phyloP scores from a whole-genome alignment of 2,113 vertebrate genomes.

The Oryzias curvinotus region DNA sequence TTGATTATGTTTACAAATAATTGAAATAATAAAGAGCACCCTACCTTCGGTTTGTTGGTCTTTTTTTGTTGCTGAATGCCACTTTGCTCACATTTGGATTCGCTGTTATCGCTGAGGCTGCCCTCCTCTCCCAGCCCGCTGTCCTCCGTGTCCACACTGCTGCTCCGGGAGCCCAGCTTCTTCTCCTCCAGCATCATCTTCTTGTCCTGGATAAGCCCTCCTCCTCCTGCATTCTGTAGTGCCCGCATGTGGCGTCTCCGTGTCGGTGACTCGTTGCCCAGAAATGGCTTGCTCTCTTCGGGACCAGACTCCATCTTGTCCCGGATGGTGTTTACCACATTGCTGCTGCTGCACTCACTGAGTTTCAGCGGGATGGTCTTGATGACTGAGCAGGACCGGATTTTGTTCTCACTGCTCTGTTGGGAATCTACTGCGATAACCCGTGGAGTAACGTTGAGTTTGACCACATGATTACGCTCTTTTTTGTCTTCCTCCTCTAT shows the following conservation, averaged over 20 bases:
- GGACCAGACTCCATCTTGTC: constrained; percentile 70
- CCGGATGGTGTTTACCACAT: constrained; percentile 62
- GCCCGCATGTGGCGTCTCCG: constrained; percentile 69
- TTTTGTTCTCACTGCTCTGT: constrained; percentile 33
- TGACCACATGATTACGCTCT: constrained; percentile 33
- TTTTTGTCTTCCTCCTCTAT: constrained; percentile 48
- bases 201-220: constrained; percentile 49
- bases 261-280: constrained; percentile 75
- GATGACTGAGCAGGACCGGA: constrained; percentile 53
- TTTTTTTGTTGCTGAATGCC: constrained; percentile 33
- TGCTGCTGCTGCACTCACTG: constrained; percentile 55
- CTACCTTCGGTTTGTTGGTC: constrained; percentile 68
- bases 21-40: background rate
- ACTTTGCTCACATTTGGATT: constrained; percentile 39
- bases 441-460: constrained; percentile 48
- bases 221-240: constrained; percentile 43
- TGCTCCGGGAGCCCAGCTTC: constrained; percentile 63
- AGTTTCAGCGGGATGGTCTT: constrained; percentile 58
- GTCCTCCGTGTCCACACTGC: constrained; percentile 76
- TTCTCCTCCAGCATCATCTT: constrained; percentile 63
- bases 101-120: constrained; percentile 56
- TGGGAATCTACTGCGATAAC: constrained; percentile 19
- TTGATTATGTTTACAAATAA: background rate
- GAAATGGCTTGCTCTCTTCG: constrained; percentile 54
- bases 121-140: constrained; percentile 74